A percentile compares a stretch with the other conserved stretches of the same genome.
phyloP scores from a whole-genome alignment of 2,888 invertebrate genomes.

The Ichneumon xanthorius region DNA sequence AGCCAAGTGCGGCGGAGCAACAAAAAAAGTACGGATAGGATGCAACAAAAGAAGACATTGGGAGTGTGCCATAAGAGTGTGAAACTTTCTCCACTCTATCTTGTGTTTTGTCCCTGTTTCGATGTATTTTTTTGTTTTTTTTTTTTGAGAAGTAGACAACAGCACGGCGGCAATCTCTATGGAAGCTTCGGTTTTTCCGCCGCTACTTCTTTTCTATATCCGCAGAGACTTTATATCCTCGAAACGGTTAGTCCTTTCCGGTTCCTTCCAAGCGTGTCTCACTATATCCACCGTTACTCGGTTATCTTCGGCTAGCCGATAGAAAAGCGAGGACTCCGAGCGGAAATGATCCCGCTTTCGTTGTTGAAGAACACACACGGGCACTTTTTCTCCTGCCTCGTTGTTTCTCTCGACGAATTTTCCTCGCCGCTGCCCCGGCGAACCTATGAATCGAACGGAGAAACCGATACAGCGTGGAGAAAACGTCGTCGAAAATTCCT shows the following conservation, averaged over 20 bases:
- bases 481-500: not conserved
- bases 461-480: not conserved
- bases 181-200: not conserved
- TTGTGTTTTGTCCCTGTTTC: not conserved
- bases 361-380: slow-evolving; percentile 29
- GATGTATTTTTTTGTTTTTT: not conserved
- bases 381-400: slow-evolving; percentile 17
- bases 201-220: not conserved
- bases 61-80: not conserved
- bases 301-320: slow-evolving; percentile 11
- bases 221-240: slow-evolving; percentile 7
- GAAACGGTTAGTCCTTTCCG: not conserved
- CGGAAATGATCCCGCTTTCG: slow-evolving; percentile 47
- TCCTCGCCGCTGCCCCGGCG: not conserved
- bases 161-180: not conserved
- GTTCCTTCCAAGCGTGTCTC: not conserved
- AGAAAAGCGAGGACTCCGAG: slow-evolving; percentile 36
- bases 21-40: slow-evolving; percentile 4
- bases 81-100: not conserved
- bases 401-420: slow-evolving; percentile 17
- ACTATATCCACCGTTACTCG: not conserved
- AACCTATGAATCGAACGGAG: slow-evolving; percentile 20
- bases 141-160: not conserved
- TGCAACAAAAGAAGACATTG: not conserved
- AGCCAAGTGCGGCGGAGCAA: not conserved